These are phyloP conservation scores for Hyalella azteca DNA, from an alignment of 2,888 invertebrate genomes.

Conservation along the genomic window DNA sequence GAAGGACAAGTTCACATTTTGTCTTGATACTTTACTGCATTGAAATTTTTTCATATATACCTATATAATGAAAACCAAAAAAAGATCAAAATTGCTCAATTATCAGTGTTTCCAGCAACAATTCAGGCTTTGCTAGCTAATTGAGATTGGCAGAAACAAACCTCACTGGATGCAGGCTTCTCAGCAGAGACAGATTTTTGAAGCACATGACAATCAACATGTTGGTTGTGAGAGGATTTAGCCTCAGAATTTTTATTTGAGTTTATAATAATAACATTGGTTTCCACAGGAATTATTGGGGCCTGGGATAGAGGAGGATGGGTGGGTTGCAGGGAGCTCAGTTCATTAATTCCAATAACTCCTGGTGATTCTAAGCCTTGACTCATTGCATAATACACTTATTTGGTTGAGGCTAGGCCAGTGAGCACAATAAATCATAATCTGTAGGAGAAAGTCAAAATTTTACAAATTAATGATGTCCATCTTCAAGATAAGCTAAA, in stretches of 20 bases:
- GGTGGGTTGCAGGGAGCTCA: not conserved
- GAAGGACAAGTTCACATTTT: not conserved
- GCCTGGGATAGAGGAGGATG: not conserved
- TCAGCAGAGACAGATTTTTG: not conserved
- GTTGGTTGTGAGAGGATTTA: not conserved
- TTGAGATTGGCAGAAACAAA: not conserved
- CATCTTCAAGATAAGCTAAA: no score
- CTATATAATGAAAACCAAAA: no score
- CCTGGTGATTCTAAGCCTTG: slow-evolving; percentile 23
- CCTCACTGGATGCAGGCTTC: slow-evolving; percentile 21
- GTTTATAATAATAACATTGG: not conserved
- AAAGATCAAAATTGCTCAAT: no score
- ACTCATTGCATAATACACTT: slow-evolving; percentile 26
- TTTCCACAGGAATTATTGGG: not conserved
- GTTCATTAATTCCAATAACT: not conserved
- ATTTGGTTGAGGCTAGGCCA: not conserved
- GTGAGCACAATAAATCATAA: slow-evolving; percentile 11
- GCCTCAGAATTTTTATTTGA: not conserved
- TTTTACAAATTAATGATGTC: no score
- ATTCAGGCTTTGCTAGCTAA: no score
- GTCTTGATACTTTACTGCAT: no score
- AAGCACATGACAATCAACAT: not conserved
- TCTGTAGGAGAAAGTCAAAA: not conserved
- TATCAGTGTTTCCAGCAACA: no score
- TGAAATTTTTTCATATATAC: no score